Evolutionary conservation across 1,140 invertebrate species (phyloP).

Genomic region (Amphibalanus amphitrite): DNA sequence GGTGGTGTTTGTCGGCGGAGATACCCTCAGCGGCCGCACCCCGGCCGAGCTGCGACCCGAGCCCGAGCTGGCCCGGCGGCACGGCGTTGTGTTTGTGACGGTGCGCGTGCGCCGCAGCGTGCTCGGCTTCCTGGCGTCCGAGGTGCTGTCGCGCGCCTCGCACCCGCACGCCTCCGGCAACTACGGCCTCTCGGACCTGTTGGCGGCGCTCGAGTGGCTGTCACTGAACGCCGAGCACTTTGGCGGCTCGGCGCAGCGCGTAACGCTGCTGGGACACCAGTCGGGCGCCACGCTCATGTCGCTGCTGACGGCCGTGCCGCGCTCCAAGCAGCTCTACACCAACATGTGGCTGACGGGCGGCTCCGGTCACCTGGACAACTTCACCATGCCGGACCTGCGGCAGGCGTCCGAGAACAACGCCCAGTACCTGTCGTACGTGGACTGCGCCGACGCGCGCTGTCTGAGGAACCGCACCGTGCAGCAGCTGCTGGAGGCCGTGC

Average conservation of each 20-base stretch:
- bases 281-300: conserved; percentile 60
- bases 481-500: neutral
- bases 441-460: neutral
- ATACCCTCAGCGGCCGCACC: conserved; percentile 45
- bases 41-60: conserved; percentile 20
- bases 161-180: conserved; percentile 64
- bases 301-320: conserved; percentile 38
- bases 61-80: conserved; percentile 43
- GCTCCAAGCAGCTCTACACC: conserved; percentile 23
- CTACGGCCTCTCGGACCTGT: conserved; percentile 62
- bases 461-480: neutral
- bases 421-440: neutral
- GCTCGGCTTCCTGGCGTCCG: conserved; percentile 57
- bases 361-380: conserved; percentile 5
- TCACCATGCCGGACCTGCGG: neutral
- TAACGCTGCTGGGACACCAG: conserved; percentile 61
- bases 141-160: conserved; percentile 42
- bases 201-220: conserved; percentile 59
- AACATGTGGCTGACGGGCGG: conserved; percentile 21
- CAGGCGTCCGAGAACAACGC: neutral
- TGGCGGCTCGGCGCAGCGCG: conserved; percentile 49
- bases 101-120: conserved; percentile 55
- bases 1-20: conserved; percentile 59
- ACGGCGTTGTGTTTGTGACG: conserved; percentile 61
- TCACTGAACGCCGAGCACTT: conserved; percentile 57